Percentiles rank a stretch among this genome's conserved stretches.
These are phyloP conservation scores for Hydractinia symbiolongicarpus DNA, from an alignment of 30 jellyfish, hydroid and myxozoan species.

Conservation along the genomic window DNA sequence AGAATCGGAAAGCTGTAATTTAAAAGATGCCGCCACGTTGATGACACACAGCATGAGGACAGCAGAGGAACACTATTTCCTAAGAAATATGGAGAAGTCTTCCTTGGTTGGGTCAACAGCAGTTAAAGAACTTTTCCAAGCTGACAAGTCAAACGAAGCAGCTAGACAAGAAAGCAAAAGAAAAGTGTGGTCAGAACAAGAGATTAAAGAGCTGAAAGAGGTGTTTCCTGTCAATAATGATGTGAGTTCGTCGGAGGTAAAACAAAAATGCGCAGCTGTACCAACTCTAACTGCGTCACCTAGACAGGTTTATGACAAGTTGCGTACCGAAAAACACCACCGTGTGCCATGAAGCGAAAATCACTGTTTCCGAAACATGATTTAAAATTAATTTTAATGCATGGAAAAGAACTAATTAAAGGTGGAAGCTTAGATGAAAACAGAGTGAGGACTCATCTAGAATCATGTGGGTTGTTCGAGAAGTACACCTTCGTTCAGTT, in stretches of 20 bases:
- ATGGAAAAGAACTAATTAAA: conserved; percentile 11
- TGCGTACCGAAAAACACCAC: conserved; percentile 6
- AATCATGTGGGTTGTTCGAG: background rate
- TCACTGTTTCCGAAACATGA: background rate
- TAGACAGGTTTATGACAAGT: conserved; percentile 3
- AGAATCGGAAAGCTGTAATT: background rate
- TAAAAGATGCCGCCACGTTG: conserved; percentile 1
- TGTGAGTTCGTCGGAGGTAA: background rate
- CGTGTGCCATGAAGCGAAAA: background rate
- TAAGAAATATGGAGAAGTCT: conserved; percentile 1
- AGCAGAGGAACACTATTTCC: conserved; percentile 15
- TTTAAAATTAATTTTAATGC: background rate
- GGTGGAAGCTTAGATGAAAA: conserved; percentile 7
- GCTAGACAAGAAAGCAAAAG: background rate
- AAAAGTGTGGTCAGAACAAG: conserved; percentile 10
- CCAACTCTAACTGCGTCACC: conserved; percentile 2
- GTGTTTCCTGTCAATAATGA: background rate
- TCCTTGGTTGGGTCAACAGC: conserved; percentile 3
- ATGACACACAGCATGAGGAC: conserved; percentile 21
- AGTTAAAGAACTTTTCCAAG: conserved; percentile 4
- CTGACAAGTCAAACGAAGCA: background rate
- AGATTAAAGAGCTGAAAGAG: background rate
- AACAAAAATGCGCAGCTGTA: background rate
- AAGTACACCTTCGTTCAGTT: conserved; percentile 6
- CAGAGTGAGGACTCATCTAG: background rate